Evolutionary conservation across 2,113 vertebrate species (phyloP), one percentile per base, ranked within the genome.

Genomic region (Nansenia antarctica): DNA sequence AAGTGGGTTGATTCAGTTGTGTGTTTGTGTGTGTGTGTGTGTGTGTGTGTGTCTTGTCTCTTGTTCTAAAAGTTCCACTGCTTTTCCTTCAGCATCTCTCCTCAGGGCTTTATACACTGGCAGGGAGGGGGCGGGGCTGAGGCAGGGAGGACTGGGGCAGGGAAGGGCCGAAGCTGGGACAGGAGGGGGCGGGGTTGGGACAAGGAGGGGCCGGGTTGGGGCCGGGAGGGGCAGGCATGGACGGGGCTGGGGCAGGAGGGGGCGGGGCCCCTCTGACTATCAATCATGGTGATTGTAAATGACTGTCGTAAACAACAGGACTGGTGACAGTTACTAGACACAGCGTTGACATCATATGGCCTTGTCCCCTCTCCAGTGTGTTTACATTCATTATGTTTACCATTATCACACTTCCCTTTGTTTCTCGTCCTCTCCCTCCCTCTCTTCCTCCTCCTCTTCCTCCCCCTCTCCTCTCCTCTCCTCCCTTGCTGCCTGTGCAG

Each of bases 141-240:
- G 92, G 67, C 88, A 91, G 93, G 93, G 77, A 90, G 65, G 24
- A 74, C 20, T 30, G 9, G 26, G 45, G 1, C 42, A 91, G 9
- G 90, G 93, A 71, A 93, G 92, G 75, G 87, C 92, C 81, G 93
- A 92, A 0, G 84, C 14, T 12, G n/a, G 42, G 42, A 18, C 39
- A 14, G 42, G 42, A 47, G 42, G 42, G 8, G 15, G 37, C 9
- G 37, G 37, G n/a, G 15, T 2, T 12, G 8, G 42, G 15, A 18
- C 14, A 18, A 18, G 42, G 42, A 18, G 42, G 14, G 42, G 37
- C 15, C 37, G 15, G 37, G 37, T 8, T 12, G 37, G 37, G 37
- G 9, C 15, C 1, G 37, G 6, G 37, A 14, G 37, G 37, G 37
- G 37, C n/a, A n/a, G n/a, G n/a, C n/a, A n/a, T n/a, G n/a, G n/a